Evolutionary conservation across 2,797 vertebrate species (phyloP).

Genomic region (Gymnothorax javanicus): DNA sequence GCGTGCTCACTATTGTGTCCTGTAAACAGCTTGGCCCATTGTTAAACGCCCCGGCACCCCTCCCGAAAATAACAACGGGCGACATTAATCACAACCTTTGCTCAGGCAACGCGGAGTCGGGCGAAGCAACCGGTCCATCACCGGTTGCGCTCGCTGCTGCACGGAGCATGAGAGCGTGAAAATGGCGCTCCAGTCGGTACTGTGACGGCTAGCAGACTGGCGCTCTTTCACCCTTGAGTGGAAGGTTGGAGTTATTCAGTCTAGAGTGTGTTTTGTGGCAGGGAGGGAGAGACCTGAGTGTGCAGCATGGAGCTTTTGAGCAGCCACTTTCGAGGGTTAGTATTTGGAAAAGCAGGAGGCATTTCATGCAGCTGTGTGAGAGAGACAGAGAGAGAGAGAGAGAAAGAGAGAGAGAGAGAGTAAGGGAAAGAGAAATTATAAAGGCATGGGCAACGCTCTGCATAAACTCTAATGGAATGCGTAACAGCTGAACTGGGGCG

Average conservation of each 20-base stretch:
- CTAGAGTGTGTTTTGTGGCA: not conserved
- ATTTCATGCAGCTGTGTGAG: not conserved
- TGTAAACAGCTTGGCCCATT: slow-evolving; percentile 20
- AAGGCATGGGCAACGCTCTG: too few relatives aligned
- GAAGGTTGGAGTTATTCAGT: not conserved
- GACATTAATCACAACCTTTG: slow-evolving; percentile 6
- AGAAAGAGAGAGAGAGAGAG: not conserved
- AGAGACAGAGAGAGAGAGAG: not conserved
- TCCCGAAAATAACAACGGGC: slow-evolving; percentile 1
- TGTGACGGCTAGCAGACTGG: not conserved
- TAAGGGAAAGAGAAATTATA: too few relatives aligned
- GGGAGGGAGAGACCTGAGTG: not conserved
- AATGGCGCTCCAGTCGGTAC: not conserved
- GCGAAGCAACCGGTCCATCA: not conserved
- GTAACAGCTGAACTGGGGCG: too few relatives aligned
- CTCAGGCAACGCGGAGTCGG: not conserved
- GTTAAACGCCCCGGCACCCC: slow-evolving; percentile 1
- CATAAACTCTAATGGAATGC: too few relatives aligned
- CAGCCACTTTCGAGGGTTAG: not conserved
- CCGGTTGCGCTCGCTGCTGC: not conserved
- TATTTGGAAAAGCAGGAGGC: not conserved
- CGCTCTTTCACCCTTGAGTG: not conserved
- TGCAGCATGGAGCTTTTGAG: not conserved
- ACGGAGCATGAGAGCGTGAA: not conserved
- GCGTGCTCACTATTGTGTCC: slow-evolving; percentile 9